Evolutionary conservation across 2,113 vertebrate genomes (phyloP).

Genomic region (Eulemur macaco): DNA sequence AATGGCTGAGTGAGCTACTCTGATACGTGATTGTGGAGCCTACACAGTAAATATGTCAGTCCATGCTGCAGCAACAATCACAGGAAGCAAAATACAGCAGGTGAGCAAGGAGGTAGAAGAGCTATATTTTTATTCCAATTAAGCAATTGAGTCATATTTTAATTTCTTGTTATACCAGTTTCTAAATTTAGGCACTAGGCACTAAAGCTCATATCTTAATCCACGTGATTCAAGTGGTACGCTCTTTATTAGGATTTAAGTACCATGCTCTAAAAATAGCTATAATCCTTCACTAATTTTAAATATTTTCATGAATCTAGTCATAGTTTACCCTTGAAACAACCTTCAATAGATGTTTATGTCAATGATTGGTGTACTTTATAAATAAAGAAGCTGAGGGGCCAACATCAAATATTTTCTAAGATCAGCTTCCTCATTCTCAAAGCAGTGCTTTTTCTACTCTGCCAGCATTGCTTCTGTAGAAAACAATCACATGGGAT

Average conservation of each 20-base stretch:
- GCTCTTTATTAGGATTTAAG: background rate
- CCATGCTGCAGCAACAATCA: background rate
- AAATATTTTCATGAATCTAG: background rate
- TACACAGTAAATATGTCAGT: background rate
- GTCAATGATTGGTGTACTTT: background rate
- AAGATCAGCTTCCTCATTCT: background rate
- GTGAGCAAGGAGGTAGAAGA: background rate
- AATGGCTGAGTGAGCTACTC: background rate
- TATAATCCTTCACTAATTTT: background rate
- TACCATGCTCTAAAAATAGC: background rate
- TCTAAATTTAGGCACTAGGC: constrained; percentile 15
- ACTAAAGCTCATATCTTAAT: background rate
- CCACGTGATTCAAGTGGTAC: background rate
- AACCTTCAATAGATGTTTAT: background rate
- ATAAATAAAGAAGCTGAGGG: background rate
- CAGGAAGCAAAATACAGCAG: background rate
- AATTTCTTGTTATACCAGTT: background rate
- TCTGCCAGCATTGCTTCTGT: background rate
- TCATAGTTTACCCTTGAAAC: constrained; percentile 1
- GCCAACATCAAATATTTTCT: background rate
- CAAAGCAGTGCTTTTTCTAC: background rate
- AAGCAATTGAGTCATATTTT: background rate
- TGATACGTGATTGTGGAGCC: background rate
- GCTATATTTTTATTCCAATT: background rate
- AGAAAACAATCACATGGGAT: background rate